Evolutionary conservation across 2,797 vertebrate genomes (phyloP).

Genomic region (Bradypus variegatus): DNA sequence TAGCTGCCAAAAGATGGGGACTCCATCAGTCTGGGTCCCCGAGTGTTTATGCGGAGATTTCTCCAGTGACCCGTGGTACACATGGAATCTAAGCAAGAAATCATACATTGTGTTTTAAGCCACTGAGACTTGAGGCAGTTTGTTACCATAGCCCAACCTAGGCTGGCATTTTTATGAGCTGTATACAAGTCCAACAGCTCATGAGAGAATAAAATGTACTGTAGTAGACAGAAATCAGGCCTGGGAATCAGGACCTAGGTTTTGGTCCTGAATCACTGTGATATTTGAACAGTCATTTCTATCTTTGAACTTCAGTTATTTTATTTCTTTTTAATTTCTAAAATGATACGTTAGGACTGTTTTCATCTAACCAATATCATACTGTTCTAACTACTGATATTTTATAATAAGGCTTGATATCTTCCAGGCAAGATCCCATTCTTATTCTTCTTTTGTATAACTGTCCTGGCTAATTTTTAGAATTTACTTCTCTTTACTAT

Average conservation of each 20-base stretch:
- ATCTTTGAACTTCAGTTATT: neutral
- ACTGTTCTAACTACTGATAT: neutral
- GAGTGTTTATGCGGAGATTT: neutral
- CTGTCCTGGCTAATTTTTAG: neutral
- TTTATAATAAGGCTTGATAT: neutral
- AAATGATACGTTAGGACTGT: neutral
- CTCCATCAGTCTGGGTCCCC: neutral
- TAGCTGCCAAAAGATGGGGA: neutral
- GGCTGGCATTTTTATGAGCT: neutral
- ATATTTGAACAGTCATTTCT: neutral
- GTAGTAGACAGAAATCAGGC: neutral
- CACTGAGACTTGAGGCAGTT: neutral
- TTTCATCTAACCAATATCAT: neutral
- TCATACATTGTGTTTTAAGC: neutral
- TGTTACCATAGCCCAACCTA: neutral
- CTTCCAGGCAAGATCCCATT: neutral
- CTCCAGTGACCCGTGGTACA: neutral
- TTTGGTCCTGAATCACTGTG: neutral
- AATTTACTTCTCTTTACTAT: neutral
- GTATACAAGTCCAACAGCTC: neutral
- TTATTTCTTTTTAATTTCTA: neutral
- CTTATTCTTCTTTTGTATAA: neutral
- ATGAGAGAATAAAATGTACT: neutral
- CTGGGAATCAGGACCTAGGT: neutral
- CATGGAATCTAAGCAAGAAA: neutral